Evolutionary conservation across 2,888 invertebrate genomes (phyloP).

Genomic region (Azorinus chamasolen): DNA sequence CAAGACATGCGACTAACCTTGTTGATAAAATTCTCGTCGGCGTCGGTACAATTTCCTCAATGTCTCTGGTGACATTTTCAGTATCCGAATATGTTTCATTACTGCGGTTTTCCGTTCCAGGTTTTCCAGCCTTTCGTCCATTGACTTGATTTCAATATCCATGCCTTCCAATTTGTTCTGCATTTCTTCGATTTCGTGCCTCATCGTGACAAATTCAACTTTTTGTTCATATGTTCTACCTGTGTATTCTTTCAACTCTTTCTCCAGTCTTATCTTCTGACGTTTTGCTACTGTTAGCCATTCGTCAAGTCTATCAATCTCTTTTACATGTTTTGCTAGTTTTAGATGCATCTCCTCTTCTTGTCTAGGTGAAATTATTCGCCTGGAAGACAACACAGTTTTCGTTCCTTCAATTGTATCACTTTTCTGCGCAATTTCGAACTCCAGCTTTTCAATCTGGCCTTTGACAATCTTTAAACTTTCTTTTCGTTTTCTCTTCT

Average conservation of each 20-base stretch:
- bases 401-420: conserved; percentile 68
- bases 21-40: conserved; percentile 60
- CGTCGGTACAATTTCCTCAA: conserved; percentile 72
- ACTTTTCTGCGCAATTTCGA: conserved; percentile 65
- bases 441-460: conserved; percentile 67
- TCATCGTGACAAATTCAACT: conserved; percentile 72
- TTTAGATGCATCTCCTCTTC: conserved; percentile 59
- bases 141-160: conserved; percentile 69
- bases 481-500: conserved; percentile 69
- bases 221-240: conserved; percentile 77
- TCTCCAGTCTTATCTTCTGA: conserved; percentile 65
- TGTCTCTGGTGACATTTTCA: conserved; percentile 78
- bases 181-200: conserved; percentile 72
- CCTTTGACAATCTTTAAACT: conserved; percentile 71
- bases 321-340: conserved; percentile 59
- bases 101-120: conserved; percentile 71
- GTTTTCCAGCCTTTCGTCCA: conserved; percentile 68
- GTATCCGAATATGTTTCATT: conserved; percentile 76
- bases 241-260: conserved; percentile 67
- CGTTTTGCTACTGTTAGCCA: conserved; percentile 62
- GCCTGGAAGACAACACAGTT: conserved; percentile 63
- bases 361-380: conserved; percentile 65
- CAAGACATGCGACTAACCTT: conserved; percentile 43
- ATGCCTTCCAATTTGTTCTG: conserved; percentile 63
- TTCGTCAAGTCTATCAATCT: conserved; percentile 69